These are phyloP conservation scores for Drosophila tropicalis DNA, from an alignment of 1,140 invertebrate species.

Conservation along the genomic window DNA sequence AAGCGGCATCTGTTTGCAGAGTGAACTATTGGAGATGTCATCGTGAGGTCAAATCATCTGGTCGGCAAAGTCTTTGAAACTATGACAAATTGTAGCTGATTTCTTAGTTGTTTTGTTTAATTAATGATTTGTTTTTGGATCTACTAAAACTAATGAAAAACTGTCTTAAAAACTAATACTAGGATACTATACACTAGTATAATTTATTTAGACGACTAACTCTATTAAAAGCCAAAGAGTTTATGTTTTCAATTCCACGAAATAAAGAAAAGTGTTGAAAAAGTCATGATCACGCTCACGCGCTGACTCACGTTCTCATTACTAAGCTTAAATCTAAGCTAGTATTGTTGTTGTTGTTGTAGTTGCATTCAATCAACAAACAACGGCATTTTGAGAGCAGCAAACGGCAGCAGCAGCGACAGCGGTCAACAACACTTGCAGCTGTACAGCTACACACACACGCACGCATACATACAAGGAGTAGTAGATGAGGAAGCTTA, in stretches of 20 bases:
- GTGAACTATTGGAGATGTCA: conserved; percentile 31
- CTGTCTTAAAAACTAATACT: too few relatives aligned
- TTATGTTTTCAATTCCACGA: too few relatives aligned
- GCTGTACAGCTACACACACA: conserved; percentile 32
- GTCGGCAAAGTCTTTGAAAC: too few relatives aligned
- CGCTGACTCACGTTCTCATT: not conserved
- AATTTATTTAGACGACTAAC: too few relatives aligned
- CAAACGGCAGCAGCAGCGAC: conserved; percentile 40
- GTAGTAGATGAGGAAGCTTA: conserved; percentile 55
- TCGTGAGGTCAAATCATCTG: not conserved
- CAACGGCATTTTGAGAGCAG: conserved; percentile 71
- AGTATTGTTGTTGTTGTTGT: conserved; percentile 32
- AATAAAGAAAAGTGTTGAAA: too few relatives aligned
- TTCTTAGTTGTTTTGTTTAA: too few relatives aligned
- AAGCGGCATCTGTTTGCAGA: conserved; percentile 35
- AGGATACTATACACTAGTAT: too few relatives aligned
- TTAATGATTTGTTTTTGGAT: too few relatives aligned
- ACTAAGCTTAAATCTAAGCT: conserved; percentile 6
- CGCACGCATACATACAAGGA: not conserved
- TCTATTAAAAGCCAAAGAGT: too few relatives aligned
- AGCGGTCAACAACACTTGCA: conserved; percentile 77
- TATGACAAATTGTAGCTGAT: too few relatives aligned
- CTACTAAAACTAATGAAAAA: too few relatives aligned
- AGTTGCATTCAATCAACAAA: conserved; percentile 72
- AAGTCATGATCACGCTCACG: not conserved